Base-by-base conservation (phyloP, 2,888 invertebrate species). In the Pyrrhosoma nymphula region DNA sequence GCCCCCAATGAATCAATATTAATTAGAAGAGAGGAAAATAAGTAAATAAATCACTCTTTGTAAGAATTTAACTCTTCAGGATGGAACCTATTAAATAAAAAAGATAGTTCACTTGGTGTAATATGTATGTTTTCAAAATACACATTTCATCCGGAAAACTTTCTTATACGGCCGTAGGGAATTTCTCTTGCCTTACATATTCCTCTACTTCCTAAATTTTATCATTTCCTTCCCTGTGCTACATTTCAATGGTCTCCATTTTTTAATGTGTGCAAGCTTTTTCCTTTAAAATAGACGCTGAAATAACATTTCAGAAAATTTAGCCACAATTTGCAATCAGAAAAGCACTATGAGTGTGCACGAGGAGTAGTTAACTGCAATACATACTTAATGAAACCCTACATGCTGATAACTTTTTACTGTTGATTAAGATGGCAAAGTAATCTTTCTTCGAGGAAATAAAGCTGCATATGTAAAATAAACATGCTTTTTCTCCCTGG, bases 401-500 rank as follows among this genome's bases (percentile, higher is more conserved):
- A 75, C 39, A 93, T 69, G 69, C 39, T 93, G 93, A 93, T 47
- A 69, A 93, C 93, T 93, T 93, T 89, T 55, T 93, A 93, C 93
- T 63, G 69, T 93, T 93, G 75, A 69, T 93, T 75, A 93, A 55
- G 69, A 63, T 47, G 75, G 75, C 93, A 93, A 69, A 69, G 93
- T 93, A 93, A 93, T 93, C 93, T 93, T 93, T 93, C 93, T 93
- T 93, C 93, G 69, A 93, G 93, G 69, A 93, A 93, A 75, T 47
- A 56, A 93, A 69, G 93, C 93, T 69, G 93, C 93, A 93, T 93
- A 93, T 93, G 69, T 93, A 93, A 93, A 93, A 91, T 69, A 93
- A 93, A 93, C 93, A 56, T 93, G 93, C 93, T 93, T 93, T 69
- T 93, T 93, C 93, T 93, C 93, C 93, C 93, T 93, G 93, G 93